Conservation (phyloP, 2,888 invertebrate species). For the Loripinus fragilis region DNA sequence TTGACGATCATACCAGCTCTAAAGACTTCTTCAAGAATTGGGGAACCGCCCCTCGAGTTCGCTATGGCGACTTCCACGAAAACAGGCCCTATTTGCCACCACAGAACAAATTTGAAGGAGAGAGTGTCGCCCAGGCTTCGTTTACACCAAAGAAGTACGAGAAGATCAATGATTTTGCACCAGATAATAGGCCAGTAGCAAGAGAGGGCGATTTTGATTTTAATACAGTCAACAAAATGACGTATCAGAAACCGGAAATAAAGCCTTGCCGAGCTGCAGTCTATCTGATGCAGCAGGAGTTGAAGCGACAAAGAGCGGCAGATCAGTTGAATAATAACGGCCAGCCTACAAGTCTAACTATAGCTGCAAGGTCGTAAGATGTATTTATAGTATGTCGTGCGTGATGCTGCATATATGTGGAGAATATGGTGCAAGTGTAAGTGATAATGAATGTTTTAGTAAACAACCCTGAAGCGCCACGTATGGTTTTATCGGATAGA, state of each 20-base stretch:
- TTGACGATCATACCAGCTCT: constrained; percentile 75
- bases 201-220: constrained; percentile 72
- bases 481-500: no score
- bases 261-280: constrained; percentile 74
- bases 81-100: constrained; percentile 77
- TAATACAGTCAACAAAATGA: constrained; percentile 72
- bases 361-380: constrained; percentile 44
- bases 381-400: no score
- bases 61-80: constrained; percentile 81
- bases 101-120: constrained; percentile 67
- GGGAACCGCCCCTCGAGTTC: constrained; percentile 67
- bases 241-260: constrained; percentile 72
- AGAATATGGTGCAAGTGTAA: no score
- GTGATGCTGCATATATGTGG: no score
- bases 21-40: constrained; percentile 78
- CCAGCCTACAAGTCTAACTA: constrained; percentile 48
- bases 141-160: constrained; percentile 72
- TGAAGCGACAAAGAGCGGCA: constrained; percentile 55
- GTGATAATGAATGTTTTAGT: no score
- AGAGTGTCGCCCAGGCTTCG: constrained; percentile 64
- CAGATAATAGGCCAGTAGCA: constrained; percentile 66
- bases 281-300: constrained; percentile 75
- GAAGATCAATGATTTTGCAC: constrained; percentile 69
- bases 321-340: constrained; percentile 32
- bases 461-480: no score